phyloP scores from a whole-genome alignment of 2,888 invertebrate species.

The Agelastica alni region DNA sequence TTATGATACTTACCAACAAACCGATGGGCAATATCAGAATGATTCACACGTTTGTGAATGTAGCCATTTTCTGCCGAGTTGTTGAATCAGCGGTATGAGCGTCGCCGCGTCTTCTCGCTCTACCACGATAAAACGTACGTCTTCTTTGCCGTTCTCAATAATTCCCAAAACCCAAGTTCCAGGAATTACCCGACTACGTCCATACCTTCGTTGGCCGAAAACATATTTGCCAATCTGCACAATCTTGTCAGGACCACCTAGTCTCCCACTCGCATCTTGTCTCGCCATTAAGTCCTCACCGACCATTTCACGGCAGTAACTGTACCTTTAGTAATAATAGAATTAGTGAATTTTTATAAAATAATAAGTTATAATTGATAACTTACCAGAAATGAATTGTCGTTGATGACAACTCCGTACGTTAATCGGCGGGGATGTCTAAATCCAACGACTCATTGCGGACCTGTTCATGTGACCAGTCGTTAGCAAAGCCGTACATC shows the following conservation, averaged over 20 bases:
- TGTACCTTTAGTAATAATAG: not conserved
- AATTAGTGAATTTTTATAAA: too few relatives aligned
- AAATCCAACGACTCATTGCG: not conserved
- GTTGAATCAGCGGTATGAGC: not conserved
- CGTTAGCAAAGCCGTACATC: not conserved
- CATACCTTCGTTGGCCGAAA: slow-evolving; percentile 1
- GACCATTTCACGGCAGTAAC: not conserved
- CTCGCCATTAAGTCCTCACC: not conserved
- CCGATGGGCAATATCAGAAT: not conserved
- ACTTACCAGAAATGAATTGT: too few relatives aligned
- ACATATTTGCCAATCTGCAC: not conserved
- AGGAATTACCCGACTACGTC: not conserved
- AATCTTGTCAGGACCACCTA: not conserved
- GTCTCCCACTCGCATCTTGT: not conserved
- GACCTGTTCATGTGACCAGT: not conserved
- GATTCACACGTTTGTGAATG: too few relatives aligned
- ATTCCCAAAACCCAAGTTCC: not conserved
- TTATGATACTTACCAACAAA: not conserved
- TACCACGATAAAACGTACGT: not conserved
- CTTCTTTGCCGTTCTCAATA: not conserved
- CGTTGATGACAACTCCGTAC: not conserved
- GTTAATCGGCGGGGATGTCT: not conserved
- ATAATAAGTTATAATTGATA: too few relatives aligned
- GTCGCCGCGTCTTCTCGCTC: not conserved
- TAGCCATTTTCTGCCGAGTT: too few relatives aligned